Evolutionary conservation across 2,113 vertebrate species (phyloP).

Genomic region (Oreotrochilus melanogaster): DNA sequence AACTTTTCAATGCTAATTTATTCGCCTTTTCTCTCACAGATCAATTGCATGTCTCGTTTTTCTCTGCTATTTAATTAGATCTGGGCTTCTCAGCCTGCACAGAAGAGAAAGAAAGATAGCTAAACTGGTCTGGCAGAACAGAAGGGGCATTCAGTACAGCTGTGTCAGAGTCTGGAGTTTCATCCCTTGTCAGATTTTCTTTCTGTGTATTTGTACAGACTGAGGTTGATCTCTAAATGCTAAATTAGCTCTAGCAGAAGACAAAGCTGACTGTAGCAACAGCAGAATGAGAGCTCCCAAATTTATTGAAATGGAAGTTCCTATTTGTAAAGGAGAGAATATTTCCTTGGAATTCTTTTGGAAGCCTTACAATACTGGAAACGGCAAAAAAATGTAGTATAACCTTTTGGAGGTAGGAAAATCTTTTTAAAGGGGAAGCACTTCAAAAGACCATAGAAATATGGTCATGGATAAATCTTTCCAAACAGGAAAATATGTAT

Average conservation of each 20-base stretch:
- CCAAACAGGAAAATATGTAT: not conserved
- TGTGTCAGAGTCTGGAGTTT: slow-evolving; percentile 25
- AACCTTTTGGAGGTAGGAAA: not conserved
- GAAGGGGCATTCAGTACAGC: slow-evolving; percentile 34
- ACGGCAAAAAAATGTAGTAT: not conserved
- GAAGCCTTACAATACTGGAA: not conserved
- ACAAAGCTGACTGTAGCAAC: not conserved
- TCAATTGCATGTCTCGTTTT: not conserved
- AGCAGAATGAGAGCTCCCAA: not conserved
- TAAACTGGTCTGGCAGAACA: slow-evolving; percentile 39
- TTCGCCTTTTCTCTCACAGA: slow-evolving; percentile 6
- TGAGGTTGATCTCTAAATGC: not conserved
- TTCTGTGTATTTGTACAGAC: not conserved
- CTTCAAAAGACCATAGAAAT: not conserved
- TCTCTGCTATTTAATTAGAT: slow-evolving; percentile 32
- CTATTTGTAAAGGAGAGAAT: not conserved
- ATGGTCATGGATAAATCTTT: not conserved
- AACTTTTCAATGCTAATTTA: slow-evolving; percentile 27
- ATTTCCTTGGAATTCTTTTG: not conserved
- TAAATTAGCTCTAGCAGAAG: not conserved
- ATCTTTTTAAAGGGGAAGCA: not conserved
- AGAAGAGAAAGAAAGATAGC: slow-evolving; percentile 9
- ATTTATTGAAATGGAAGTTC: not conserved
- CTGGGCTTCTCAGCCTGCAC: not conserved
- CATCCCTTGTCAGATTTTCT: slow-evolving; percentile 39